Evolutionary conservation across 2,888 invertebrate genomes (phyloP).

Genomic region (Agrypnus murinus): DNA sequence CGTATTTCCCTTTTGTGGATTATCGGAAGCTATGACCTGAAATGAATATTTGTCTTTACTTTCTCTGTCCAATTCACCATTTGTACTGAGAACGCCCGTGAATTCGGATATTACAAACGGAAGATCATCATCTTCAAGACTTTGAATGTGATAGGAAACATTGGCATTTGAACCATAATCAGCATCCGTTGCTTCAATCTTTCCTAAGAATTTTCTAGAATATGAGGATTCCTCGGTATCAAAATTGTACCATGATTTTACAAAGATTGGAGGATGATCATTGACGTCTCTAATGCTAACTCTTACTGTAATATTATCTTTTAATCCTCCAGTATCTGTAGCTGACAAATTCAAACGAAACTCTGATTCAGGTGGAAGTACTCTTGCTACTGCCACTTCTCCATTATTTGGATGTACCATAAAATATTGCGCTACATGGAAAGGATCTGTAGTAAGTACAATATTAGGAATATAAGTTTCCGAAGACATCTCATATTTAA

Average conservation of each 20-base stretch:
- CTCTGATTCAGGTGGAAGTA: constrained; percentile 83
- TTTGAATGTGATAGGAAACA: constrained; percentile 80
- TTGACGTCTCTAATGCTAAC: constrained; percentile 87
- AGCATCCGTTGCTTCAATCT: constrained; percentile 84
- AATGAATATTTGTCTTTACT: constrained; percentile 81
- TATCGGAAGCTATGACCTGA: constrained; percentile 83
- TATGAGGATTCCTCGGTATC: constrained; percentile 88
- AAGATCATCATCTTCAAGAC: constrained; percentile 69
- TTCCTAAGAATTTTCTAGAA: constrained; percentile 81
- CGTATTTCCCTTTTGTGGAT: constrained; percentile 75
- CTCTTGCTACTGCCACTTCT: constrained; percentile 82
- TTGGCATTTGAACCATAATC: constrained; percentile 89
- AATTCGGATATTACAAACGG: constrained; percentile 83
- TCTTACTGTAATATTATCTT: constrained; percentile 80
- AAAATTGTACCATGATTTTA: constrained; percentile 88
- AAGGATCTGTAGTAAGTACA: constrained; percentile 68
- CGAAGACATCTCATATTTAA: constrained; percentile 82
- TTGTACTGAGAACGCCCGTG: constrained; percentile 81
- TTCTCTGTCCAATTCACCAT: constrained; percentile 87
- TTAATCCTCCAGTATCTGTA: constrained; percentile 83
- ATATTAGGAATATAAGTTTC: constrained; percentile 79
- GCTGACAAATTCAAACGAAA: constrained; percentile 85
- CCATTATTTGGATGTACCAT: constrained; percentile 85
- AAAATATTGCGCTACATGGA: constrained; percentile 79
- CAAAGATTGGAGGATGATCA: constrained; percentile 88